Percentiles rank a stretch among this genome's conserved stretches.
Evolutionary conservation across 1,140 invertebrate species (phyloP).

Genomic region (Lepidurus arcticus): DNA sequence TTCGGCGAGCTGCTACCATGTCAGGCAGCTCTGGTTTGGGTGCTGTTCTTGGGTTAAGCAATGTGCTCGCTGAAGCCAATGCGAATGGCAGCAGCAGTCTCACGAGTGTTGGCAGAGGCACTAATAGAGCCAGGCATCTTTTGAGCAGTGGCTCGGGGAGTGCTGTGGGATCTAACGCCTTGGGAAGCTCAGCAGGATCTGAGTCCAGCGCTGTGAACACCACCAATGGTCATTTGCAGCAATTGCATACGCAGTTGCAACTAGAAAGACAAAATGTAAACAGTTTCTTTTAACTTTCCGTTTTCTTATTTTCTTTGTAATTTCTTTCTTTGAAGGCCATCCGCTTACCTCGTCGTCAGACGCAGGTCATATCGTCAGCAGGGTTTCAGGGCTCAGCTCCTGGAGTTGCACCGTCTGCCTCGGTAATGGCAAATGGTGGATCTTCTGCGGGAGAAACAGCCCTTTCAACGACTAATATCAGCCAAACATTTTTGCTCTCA

Average conservation of each 20-base stretch:
- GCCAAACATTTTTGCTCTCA: slow-evolving; percentile 36
- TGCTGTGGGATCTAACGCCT: not conserved
- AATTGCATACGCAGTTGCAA: slow-evolving; percentile 84
- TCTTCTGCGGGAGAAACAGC: slow-evolving; percentile 44
- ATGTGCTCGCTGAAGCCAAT: not conserved
- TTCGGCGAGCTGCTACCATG: slow-evolving; percentile 55
- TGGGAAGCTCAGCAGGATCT: not conserved
- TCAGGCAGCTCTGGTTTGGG: slow-evolving; percentile 33
- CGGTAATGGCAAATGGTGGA: slow-evolving; percentile 46
- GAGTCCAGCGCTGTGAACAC: not conserved
- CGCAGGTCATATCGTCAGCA: slow-evolving; percentile 46
- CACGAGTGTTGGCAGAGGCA: not conserved
- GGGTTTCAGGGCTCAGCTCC: slow-evolving; percentile 39
- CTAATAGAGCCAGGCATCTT: not conserved
- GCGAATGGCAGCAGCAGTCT: not conserved
- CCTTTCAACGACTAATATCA: slow-evolving; percentile 38
- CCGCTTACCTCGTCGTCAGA: slow-evolving; percentile 71
- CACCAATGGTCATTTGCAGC: slow-evolving; percentile 52
- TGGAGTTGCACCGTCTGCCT: slow-evolving; percentile 41
- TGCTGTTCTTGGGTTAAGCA: slow-evolving; percentile 25
- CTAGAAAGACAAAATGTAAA: slow-evolving; percentile 74
- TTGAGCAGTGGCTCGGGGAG: not conserved
- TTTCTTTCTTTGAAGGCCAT: slow-evolving; percentile 72
- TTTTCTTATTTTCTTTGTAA: slow-evolving; percentile 23
- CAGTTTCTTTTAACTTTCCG: not conserved